phyloP scores from a whole-genome alignment of 1,140 invertebrate species.

The Macrosteles quadrilineatus region DNA sequence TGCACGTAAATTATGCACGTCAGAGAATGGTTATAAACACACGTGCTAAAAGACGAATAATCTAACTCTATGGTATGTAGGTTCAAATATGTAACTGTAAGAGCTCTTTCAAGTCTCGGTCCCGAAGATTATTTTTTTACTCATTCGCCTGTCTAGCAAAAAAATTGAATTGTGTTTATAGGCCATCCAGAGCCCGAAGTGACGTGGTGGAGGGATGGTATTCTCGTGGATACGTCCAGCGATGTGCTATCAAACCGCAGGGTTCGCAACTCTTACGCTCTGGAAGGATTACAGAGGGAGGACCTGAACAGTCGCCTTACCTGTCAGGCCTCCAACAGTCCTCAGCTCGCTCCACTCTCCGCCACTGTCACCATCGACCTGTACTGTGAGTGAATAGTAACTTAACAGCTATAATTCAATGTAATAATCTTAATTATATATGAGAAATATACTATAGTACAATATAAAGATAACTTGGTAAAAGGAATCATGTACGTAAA shows the following conservation, averaged over 20 bases:
- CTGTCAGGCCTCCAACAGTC: slow-evolving; percentile 52
- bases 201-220: slow-evolving; percentile 58
- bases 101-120: too few relatives aligned
- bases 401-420: not conserved
- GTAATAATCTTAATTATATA: not conserved
- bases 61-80: too few relatives aligned
- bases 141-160: too few relatives aligned
- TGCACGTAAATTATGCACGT: too few relatives aligned
- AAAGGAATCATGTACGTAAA: not conserved
- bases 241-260: slow-evolving; percentile 50
- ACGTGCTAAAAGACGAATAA: too few relatives aligned
- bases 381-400: slow-evolving; percentile 50
- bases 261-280: slow-evolving; percentile 46
- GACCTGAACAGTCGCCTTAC: slow-evolving; percentile 52
- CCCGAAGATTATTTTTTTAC: too few relatives aligned
- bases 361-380: slow-evolving; percentile 52
- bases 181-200: slow-evolving; percentile 56
- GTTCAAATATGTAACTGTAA: too few relatives aligned
- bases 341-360: slow-evolving; percentile 48
- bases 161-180: too few relatives aligned
- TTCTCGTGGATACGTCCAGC: slow-evolving; percentile 55
- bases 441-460: not conserved
- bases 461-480: too few relatives aligned
- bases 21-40: too few relatives aligned
- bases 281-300: slow-evolving; percentile 45